Base-by-base conservation (phyloP, 2,797 vertebrate species). In the Sebastes melanostomus region DNA sequence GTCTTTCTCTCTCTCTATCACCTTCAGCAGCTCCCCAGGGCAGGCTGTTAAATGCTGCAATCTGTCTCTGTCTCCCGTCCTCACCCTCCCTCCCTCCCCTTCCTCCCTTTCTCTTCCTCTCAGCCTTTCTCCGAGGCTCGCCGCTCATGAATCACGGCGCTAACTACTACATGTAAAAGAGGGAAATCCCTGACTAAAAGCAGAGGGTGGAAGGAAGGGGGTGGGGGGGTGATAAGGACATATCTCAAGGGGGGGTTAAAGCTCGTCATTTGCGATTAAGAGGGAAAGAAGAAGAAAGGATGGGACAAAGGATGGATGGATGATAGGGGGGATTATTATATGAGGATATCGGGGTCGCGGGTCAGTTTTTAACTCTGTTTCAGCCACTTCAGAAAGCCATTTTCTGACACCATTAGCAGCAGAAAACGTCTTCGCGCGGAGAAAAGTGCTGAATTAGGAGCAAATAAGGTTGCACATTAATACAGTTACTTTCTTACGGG, bases 11-110 rank as follows among this genome's bases (percentile, higher is more conserved):
- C 86, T 85, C 89, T 89, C 83, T 90, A 85, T 93, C 91, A 93
- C 93, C 92, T 93, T 88, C 94, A 91, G 93, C 87, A 86, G 90
- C 89, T 94, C 94, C 94, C 95, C 89, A 87, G 91, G 93, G 94
- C 91, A 88, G 78, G 52, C 92, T 90, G 91, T 94, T 95, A 95
- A 96, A 95, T 94, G 94, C 94, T 91, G 94, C 95, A 95, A 95
- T 95, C 95, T 94, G 94, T 94, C 93, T 94, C 91, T 93, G 92
- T 94, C 94, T 88, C 80, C 79, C 85, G 58, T 77, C 81, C 86
- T 85, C 42, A 71, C 78, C 77, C 74, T 38, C 59, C 75, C 74
- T 65, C 46, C 67, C 54, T 32, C 14, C 65, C 61, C 69, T 62
- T 71, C 36, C 74, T 20, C 16, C 16, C 60, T 50, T 50, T 67